Base-by-base conservation (phyloP, 2,797 vertebrate species). In the Trachurus trachurus region DNA sequence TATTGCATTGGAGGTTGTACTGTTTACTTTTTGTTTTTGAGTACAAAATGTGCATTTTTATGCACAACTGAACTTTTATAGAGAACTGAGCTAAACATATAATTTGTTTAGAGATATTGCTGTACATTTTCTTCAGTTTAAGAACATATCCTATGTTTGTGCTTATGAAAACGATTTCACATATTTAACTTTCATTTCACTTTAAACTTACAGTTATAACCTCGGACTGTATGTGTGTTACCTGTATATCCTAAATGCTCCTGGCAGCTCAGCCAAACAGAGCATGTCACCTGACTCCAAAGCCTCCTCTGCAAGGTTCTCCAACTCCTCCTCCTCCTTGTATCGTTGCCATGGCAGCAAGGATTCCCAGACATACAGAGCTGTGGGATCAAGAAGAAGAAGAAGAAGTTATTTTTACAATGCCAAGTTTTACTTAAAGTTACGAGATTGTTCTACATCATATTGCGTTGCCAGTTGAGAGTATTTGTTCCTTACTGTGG, bases 181-280 rank as follows among this genome's bases (percentile, higher is more conserved):
- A 19, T 6, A 52, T 40, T 58, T 10, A 9, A 0, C 42, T 68
- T 58, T 44, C 2, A 4, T 42, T 40, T 69, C 1, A 40, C 58
- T 9, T 42, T 19, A 49, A 19, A 62, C 34, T 7, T 34, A 17
- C 22, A 42, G 47, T 44, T 49, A 71, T 29, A 68, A 37, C 34
- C 34, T 37, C 67, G 34, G 54, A n/a, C n/a, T 37, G 11, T 10
- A 12, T 60, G 7, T 64, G 52, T 61, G 44, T 78, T 87, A 95
- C 96, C 93, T 95, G 92, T 95, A 96, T 34, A 87, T 88, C 71
- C 71, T 91, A 67, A 96, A 93, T 9, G 93, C 95, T 76, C 95
- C 95, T 0, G 96, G 95, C 54, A 96, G 73, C 57, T 89, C 83
- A 47, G 93, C 92, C 79, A 96, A 73, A 71, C 39, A 16, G 13